Percentiles rank a stretch among this genome's conserved stretches.
Conservation (phyloP, 2,888 invertebrate genomes). For the Plebejus argus region DNA sequence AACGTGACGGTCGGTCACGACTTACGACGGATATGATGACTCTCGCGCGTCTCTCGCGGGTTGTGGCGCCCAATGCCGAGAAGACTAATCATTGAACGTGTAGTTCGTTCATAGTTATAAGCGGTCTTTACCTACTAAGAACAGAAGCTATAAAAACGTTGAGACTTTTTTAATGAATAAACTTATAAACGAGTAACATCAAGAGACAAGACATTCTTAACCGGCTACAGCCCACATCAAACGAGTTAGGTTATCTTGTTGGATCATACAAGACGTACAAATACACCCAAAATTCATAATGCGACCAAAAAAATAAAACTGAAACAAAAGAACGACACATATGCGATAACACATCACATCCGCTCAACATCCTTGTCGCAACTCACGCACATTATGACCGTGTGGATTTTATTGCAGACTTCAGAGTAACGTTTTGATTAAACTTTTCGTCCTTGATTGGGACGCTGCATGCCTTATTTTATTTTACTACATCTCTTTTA, state of each 20-base stretch:
- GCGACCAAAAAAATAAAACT: background rate
- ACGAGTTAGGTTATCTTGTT: background rate
- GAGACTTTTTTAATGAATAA: too few species aligned
- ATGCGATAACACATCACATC: background rate
- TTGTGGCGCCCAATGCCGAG: background rate
- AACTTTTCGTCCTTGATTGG: too few species aligned
- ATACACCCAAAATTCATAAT: background rate
- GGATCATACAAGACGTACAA: background rate
- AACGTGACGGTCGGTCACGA: conserved; percentile 20
- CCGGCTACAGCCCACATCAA: too few species aligned
- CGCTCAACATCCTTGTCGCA: background rate
- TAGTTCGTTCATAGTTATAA: too few species aligned
- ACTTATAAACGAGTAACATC: too few species aligned
- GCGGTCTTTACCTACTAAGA: too few species aligned
- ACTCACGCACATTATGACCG: background rate
- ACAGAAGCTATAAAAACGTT: too few species aligned
- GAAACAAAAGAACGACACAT: background rate
- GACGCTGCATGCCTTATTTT: background rate
- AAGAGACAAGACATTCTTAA: too few species aligned
- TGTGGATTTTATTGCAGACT: background rate
- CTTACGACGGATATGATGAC: background rate
- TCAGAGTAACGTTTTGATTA: background rate
- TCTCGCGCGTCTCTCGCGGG: background rate
- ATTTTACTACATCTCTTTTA: background rate
- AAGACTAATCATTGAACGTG: background rate